Base-by-base conservation (phyloP, 2,888 invertebrate genomes). In the Oscheius myriophilus region DNA sequence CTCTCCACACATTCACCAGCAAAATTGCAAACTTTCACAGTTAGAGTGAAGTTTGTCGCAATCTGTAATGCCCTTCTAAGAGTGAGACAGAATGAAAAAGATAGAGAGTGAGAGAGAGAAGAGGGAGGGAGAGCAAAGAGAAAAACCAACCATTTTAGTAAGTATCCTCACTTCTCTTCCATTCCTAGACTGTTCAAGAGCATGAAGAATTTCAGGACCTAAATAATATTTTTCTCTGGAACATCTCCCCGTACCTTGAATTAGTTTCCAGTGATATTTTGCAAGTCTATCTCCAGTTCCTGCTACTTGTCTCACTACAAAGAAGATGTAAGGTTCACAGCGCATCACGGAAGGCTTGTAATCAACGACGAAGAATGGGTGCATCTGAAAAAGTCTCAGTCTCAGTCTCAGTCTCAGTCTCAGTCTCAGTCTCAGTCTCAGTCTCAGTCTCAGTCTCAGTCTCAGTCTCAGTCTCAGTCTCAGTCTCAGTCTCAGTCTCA, bases 11-110 rank as follows among this genome's bases (percentile, higher is more conserved):
- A 76, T 58, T 67, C 67, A 16, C 71, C 73, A 42, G 63, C 73
- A 33, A 72, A 57, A 52, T 76, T 76, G 46, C 76, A 76, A 7
- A 72, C 73, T 3, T 41, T 70, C 2, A 76, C 70, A 3, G 51
- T 25, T 0, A 76, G 2, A 2, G 54, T 53, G 23, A 70, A 69
- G n/a, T 52, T 69, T 1, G 43, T 54, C 9, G 62, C 55, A 0
- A 72, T 57, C 57, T 57, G 25, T 4, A 18, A 25, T n/a, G n/a
- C n/a, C n/a, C n/a, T n/a, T n/a, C n/a, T n/a, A n/a, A n/a, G n/a
- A n/a, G n/a, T n/a, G n/a, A 11, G 1, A 6, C 12, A 26, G 33
- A 23, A 21, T 26, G 25, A 21, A 53, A 23, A 53, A 16, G 33
- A n/a, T n/a, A 23, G n/a, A 51, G 14, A 42, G 11, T 42, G 52